Evolutionary conservation across 2,797 vertebrate species (phyloP).

Genomic region (Odontamblyopus lacepedii): DNA sequence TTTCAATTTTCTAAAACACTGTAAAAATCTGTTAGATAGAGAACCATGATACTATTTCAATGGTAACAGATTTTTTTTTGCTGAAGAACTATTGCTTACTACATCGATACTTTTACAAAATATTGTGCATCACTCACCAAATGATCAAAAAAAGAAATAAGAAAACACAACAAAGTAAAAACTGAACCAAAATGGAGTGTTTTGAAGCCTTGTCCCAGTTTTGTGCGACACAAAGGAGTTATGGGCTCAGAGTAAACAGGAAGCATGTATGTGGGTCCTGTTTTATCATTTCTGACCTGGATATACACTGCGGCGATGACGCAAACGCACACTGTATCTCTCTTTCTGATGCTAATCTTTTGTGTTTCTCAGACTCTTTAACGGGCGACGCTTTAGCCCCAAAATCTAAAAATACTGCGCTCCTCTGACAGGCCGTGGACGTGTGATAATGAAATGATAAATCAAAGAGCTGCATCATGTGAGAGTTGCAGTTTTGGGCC

Average conservation of each 20-base stretch:
- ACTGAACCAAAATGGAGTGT: background rate
- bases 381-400: background rate
- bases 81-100: too few species aligned
- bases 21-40: too few species aligned
- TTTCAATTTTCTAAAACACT: too few species aligned
- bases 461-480: slow-evolving; percentile 9
- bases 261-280: slow-evolving; percentile 3
- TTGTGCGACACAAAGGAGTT: background rate
- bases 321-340: slow-evolving; percentile 2
- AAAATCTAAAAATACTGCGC: background rate
- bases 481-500: background rate
- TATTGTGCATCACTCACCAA: too few species aligned
- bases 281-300: slow-evolving; percentile 7
- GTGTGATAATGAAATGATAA: background rate
- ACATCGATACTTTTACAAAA: too few species aligned
- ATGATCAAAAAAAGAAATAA: background rate
- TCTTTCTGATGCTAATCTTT: background rate
- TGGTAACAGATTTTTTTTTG: too few species aligned
- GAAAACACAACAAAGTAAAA: background rate
- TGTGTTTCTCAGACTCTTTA: slow-evolving; percentile 5
- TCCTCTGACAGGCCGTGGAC: background rate
- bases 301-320: background rate
- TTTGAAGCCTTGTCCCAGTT: slow-evolving; percentile 24
- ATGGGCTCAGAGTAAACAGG: slow-evolving; percentile 24
- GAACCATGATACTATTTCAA: too few species aligned